Percentiles rank a stretch among this genome's conserved stretches.
These are phyloP conservation scores for Nycticebus coucang DNA, from an alignment of 2,113 vertebrate species.

Conservation along the genomic window DNA sequence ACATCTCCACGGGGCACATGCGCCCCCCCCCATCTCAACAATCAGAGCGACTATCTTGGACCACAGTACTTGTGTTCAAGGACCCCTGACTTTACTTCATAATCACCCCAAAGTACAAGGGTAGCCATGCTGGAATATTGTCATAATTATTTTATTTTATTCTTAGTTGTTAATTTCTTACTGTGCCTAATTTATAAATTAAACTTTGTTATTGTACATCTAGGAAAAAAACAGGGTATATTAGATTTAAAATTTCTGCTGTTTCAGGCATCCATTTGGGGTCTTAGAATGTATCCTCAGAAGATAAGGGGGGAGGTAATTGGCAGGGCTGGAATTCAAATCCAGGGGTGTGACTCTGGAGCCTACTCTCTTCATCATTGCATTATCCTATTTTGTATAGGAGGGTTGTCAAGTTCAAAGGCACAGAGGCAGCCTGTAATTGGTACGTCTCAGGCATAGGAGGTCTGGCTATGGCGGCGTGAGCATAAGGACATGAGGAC, in stretches of 20 bases:
- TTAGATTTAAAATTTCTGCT: neutral
- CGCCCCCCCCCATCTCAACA: neutral
- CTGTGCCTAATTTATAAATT: neutral
- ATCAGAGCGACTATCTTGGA: neutral
- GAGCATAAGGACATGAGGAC: neutral
- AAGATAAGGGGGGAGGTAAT: neutral
- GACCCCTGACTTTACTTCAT: neutral
- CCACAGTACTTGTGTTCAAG: neutral
- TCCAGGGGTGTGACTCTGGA: neutral
- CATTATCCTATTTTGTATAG: neutral
- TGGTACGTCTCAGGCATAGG: too few species aligned
- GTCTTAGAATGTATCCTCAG: neutral
- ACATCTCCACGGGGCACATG: neutral
- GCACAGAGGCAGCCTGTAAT: neutral
- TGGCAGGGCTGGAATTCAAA: neutral
- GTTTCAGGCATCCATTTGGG: neutral
- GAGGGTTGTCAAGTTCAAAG: neutral
- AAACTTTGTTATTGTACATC: neutral
- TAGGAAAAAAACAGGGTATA: neutral
- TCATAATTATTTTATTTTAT: neutral
- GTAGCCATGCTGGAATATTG: neutral
- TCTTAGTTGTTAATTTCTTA: neutral
- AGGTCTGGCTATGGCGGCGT: neutral
- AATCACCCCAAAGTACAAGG: neutral
- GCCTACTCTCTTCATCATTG: neutral